Percentiles rank a stretch among this genome's conserved stretches.
These are phyloP conservation scores for Clarias pachynema DNA, from an alignment of 2,797 vertebrate species.

Conservation along the genomic window DNA sequence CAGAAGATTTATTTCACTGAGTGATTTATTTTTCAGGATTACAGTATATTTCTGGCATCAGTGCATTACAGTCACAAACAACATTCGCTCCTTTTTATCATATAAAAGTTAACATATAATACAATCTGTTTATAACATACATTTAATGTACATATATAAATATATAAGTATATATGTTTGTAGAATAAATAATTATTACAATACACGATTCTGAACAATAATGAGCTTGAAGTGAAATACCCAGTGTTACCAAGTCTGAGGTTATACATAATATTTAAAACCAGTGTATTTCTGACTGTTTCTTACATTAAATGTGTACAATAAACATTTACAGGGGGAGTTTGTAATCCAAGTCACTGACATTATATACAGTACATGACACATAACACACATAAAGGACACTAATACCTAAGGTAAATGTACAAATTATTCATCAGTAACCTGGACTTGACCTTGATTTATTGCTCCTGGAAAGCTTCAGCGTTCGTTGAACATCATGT, in stretches of 20 bases:
- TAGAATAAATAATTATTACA: neutral
- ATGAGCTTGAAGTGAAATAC: neutral
- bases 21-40: neutral
- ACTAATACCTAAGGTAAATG: neutral
- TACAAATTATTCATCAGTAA: neutral
- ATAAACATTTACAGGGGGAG: neutral
- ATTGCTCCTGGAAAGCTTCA: neutral
- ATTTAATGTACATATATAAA: neutral
- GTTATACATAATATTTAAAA: neutral
- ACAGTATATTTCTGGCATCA: neutral
- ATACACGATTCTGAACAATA: neutral
- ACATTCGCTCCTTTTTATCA: neutral
- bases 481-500: neutral
- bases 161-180: neutral
- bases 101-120: neutral
- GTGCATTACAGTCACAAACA: neutral
- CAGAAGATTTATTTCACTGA: neutral
- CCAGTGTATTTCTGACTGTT: neutral
- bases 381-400: neutral
- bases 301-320: neutral
- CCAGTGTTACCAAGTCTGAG: neutral
- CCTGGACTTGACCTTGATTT: neutral
- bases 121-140: neutral
- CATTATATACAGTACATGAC: neutral
- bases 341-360: no score